A percentile compares a stretch with the other conserved stretches of the same genome.
These are phyloP conservation scores for Leptopilina syphax DNA, from an alignment of 2,888 invertebrate species.

Conservation along the genomic window DNA sequence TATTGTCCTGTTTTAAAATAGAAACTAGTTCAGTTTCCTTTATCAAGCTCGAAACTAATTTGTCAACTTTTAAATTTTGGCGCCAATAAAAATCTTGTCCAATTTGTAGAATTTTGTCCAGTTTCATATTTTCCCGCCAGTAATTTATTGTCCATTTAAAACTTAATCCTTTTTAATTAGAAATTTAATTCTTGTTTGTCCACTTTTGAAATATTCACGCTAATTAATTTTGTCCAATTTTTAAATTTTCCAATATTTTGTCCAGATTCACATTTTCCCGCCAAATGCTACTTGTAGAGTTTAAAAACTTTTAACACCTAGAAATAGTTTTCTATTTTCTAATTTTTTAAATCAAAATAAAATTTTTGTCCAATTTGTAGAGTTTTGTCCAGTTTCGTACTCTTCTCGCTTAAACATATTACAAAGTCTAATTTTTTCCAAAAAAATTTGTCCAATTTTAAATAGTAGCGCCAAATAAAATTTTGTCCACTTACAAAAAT, in stretches of 20 bases:
- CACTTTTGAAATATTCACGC: background rate
- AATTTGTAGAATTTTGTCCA: background rate
- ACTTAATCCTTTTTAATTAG: background rate
- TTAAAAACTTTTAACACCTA: too few species aligned
- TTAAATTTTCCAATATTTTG: background rate
- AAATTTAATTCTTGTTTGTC: background rate
- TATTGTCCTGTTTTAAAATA: too few species aligned
- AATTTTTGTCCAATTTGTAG: too few species aligned
- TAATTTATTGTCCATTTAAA: background rate
- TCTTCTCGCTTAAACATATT: too few species aligned
- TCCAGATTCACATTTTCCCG: background rate
- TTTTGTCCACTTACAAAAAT: too few species aligned
- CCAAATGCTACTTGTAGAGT: too few species aligned
- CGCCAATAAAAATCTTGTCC: background rate
- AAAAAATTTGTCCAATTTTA: background rate
- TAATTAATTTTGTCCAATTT: background rate
- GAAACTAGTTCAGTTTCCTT: background rate
- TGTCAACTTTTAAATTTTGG: background rate
- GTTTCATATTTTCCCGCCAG: background rate
- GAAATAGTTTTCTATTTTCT: too few species aligned
- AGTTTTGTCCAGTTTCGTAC: too few species aligned
- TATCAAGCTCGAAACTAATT: background rate
- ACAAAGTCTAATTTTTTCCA: background rate
- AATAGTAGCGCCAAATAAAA: too few species aligned
- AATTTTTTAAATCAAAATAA: too few species aligned